Evolutionary conservation across 2,113 vertebrate species (phyloP), one percentile per base, ranked within the genome.

Genomic region (Tretioscincus oriximinensis): DNA sequence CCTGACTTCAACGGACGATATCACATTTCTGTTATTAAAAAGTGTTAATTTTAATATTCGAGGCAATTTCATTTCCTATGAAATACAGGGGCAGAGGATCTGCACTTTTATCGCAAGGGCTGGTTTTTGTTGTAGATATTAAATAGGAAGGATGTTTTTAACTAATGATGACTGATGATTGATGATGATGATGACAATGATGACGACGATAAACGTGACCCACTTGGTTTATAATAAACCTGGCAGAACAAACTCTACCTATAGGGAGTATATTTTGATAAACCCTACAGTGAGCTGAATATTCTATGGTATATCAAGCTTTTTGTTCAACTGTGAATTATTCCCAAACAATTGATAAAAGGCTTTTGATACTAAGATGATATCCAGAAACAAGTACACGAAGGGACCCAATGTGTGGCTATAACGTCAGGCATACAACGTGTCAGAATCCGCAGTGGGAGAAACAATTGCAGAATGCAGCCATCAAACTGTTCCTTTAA

Each of bases 1-100:
- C 74, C 80, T 83, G 81, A 85, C 90, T 92, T 83, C 93, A 90
- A 81, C 31, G 26, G 93, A 85, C 92, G 90, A n/a, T 87, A 87
- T 92, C 88, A 85, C 89, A 92, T 94, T 90, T 89, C 92, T 91
- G 90, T 91, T 94, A 91, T 93, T 91, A 93, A 94, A 94, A 93
- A 93, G 92, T 92, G 92, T 90, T 92, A 93, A 94, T 94, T 94
- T 94, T 93, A 92, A 92, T 90, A 92, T 89, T 88, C 83, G 81
- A 82, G 87, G 85, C 73, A 84, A 89, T 90, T 92, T 91, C 84
- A 87, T 89, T 92, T 93, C 81, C 89, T 90, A 90, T 90, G 90
- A 92, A 94, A 91, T 84, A 89, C 82, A 87, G 91, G 68, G 74
- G 83, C 87, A 78, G 72, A 75, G 71, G 73, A 90, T 87, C 41